Evolutionary conservation across 1,140 invertebrate species (phyloP).

Genomic region (Calephelis nemesis): DNA sequence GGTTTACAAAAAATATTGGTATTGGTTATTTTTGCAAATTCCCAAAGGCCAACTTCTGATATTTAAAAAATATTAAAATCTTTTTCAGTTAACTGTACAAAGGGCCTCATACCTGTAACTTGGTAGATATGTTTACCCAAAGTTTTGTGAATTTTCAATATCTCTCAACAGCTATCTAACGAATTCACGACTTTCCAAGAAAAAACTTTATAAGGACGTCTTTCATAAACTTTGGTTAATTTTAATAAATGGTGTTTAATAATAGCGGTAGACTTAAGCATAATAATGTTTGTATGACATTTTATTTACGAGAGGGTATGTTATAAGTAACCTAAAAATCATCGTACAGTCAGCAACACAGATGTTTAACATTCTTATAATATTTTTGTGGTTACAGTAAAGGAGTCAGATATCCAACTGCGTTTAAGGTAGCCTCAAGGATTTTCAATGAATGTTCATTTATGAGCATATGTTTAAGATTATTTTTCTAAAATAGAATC

Average conservation of each 20-base stretch:
- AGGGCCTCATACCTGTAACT: background rate
- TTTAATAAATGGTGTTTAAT: constrained; percentile 7
- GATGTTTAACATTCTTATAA: too few relatives aligned
- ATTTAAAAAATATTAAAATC: background rate
- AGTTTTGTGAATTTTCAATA: constrained; percentile 11
- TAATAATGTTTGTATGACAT: background rate
- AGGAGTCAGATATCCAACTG: too few relatives aligned
- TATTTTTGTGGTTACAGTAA: too few relatives aligned
- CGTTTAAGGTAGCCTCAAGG: too few relatives aligned
- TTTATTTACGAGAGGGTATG: background rate
- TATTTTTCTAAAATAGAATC: too few relatives aligned
- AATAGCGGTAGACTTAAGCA: background rate
- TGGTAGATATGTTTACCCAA: too few relatives aligned
- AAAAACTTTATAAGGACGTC: constrained; percentile 2
- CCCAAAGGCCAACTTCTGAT: too few relatives aligned
- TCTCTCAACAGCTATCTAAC: constrained; percentile 13
- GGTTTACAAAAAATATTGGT: too few relatives aligned
- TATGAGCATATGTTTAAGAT: too few relatives aligned
- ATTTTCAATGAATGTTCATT: too few relatives aligned
- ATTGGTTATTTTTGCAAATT: too few relatives aligned
- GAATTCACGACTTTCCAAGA: background rate
- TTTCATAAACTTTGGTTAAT: constrained; percentile 6
- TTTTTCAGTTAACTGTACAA: constrained; percentile 2
- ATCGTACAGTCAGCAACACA: background rate
- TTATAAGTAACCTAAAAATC: background rate